Percentiles rank a stretch among this genome's conserved stretches.
Conservation (phyloP, 2,113 vertebrate genomes). For the Xiphorhynchus elegans region DNA sequence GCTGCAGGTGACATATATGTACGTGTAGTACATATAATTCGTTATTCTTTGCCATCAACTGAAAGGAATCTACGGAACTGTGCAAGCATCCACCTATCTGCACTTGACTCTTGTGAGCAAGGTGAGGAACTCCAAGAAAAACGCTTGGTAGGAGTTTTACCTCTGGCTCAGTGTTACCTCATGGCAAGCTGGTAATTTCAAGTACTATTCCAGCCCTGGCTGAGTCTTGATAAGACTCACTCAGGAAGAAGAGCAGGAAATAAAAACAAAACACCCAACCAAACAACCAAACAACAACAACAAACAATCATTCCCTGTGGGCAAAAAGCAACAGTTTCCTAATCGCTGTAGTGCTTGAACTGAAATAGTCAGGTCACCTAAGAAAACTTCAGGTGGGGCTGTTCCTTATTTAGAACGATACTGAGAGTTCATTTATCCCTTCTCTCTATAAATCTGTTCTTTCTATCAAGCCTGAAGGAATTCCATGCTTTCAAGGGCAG, state of each 20-base stretch:
- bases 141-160: background rate
- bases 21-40: background rate
- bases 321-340: background rate
- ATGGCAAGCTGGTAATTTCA: background rate
- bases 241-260: background rate
- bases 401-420: slow-evolving; percentile 9
- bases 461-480: slow-evolving; percentile 4
- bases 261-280: background rate
- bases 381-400: background rate
- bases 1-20: background rate
- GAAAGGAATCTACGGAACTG: background rate
- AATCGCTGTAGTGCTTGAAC: slow-evolving; percentile 14
- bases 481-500: background rate
- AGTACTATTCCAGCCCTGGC: background rate
- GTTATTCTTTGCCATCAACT: background rate
- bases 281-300: background rate
- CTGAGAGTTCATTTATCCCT: slow-evolving; percentile 26
- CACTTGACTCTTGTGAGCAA: background rate
- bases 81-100: background rate
- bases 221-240: background rate
- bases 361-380: background rate
- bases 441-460: slow-evolving; percentile 23
- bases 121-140: slow-evolving; percentile 19
- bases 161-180: background rate
- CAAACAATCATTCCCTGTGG: background rate